Evolutionary conservation across 64 coral and sea anemone genomes (phyloP).

Genomic region (Orbicella faveolata): DNA sequence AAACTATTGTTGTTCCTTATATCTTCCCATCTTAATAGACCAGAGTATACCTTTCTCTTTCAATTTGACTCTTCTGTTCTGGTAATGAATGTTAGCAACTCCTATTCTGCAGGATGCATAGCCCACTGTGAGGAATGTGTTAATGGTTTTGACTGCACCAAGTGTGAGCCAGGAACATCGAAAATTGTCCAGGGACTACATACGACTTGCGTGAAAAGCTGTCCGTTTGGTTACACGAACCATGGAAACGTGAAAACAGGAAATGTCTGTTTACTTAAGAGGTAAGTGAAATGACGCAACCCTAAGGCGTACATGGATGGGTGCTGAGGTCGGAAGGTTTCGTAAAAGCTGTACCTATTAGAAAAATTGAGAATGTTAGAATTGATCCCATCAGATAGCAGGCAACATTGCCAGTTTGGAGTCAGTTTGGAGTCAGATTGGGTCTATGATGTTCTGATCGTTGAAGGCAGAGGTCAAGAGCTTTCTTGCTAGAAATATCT

Average conservation of each 20-base stretch:
- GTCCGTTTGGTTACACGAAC: constrained; percentile 11
- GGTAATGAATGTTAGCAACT: neutral
- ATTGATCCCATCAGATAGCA: no score
- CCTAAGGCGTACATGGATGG: neutral
- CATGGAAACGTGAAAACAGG: neutral
- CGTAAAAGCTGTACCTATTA: neutral
- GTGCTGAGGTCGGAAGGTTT: neutral
- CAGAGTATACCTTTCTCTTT: no score
- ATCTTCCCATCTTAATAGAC: no score
- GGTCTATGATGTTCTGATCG: no score
- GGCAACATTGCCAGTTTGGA: no score
- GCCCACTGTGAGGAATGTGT: neutral
- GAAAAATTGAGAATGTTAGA: no score
- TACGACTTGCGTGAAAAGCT: neutral
- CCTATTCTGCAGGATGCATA: neutral
- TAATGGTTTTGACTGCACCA: constrained; percentile 9
- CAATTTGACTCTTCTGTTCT: neutral
- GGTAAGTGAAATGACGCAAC: neutral
- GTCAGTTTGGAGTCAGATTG: no score
- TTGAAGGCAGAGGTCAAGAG: no score
- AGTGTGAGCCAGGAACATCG: constrained; percentile 6
- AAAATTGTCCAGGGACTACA: neutral
- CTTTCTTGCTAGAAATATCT: no score
- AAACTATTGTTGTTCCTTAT: no score
- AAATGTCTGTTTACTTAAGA: constrained; percentile 4